These are phyloP conservation scores for Formica exsecta DNA, from an alignment of 1,140 invertebrate species.

Conservation along the genomic window DNA sequence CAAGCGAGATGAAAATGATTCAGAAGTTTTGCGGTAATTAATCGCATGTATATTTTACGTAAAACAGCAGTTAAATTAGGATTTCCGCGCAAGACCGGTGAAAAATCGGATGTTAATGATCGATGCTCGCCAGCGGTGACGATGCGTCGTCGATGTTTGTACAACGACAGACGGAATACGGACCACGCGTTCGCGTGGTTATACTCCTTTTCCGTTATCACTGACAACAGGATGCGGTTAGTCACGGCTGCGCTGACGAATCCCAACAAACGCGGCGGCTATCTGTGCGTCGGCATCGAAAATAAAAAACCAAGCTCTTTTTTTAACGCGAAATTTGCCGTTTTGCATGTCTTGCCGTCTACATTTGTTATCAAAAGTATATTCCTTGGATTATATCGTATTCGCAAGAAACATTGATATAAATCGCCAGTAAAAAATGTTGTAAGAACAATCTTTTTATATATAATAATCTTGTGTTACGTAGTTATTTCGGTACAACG, in stretches of 20 bases:
- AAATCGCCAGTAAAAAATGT: neutral
- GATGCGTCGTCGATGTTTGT: constrained; percentile 18
- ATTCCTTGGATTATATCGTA: no score
- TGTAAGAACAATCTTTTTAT: neutral
- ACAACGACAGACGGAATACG: neutral
- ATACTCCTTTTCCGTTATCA: constrained; percentile 38
- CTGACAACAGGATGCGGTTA: constrained; percentile 56
- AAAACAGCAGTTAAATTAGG: constrained; percentile 6
- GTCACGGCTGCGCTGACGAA: constrained; percentile 44
- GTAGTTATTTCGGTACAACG: neutral
- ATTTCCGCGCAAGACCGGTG: constrained; percentile 6
- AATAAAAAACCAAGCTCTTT: constrained; percentile 36
- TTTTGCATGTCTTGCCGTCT: neutral
- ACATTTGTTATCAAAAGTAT: neutral
- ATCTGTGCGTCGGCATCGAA: constrained; percentile 48
- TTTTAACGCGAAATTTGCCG: constrained; percentile 19
- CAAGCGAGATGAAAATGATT: constrained; percentile 32
- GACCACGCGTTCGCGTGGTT: neutral
- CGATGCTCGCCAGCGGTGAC: neutral
- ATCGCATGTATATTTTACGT: neutral
- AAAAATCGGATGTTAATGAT: constrained; percentile 6
- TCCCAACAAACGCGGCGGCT: constrained; percentile 51
- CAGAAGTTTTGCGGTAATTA: constrained; percentile 7
- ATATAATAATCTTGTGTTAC: neutral
- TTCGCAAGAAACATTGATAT: neutral